Evolutionary conservation across 2,113 vertebrate species (phyloP).

Genomic region (Eurypyga helias): DNA sequence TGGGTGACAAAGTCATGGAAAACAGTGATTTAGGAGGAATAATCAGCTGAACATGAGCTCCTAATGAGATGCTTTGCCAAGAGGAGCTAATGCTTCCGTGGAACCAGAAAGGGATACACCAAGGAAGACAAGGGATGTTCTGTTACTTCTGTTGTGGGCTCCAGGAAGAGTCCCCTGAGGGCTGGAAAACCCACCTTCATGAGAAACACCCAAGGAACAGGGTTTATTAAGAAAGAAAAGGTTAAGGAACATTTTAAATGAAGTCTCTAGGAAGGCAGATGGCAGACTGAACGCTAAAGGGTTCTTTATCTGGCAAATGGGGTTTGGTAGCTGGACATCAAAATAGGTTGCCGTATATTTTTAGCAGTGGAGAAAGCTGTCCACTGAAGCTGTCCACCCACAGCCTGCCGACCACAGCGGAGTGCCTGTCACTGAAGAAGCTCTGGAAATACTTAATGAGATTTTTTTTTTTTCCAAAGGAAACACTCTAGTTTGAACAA

Average conservation of each 20-base stretch:
- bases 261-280: not conserved
- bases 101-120: not conserved
- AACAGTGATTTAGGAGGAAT: conserved; percentile 18
- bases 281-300: not conserved
- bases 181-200: not conserved
- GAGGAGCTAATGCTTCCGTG: not conserved
- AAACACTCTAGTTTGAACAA: not conserved
- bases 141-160: not conserved
- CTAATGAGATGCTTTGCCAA: conserved; percentile 38
- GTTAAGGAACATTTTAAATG: not conserved
- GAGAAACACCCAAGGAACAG: not conserved
- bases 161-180: not conserved
- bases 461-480: not conserved
- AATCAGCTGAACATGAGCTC: conserved; percentile 8
- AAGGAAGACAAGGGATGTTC: not conserved
- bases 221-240: not conserved
- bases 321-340: not conserved
- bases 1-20: not conserved
- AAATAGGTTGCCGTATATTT: not conserved
- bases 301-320: not conserved
- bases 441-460: not conserved
- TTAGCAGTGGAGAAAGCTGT: not conserved
- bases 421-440: not conserved
- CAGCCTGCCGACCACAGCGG: accelerated
- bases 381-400: not conserved